These are phyloP conservation scores for Heliocidaris tuberculata DNA, from an alignment of 35 echinoderm and acorn worm genomes.

Conservation along the genomic window DNA sequence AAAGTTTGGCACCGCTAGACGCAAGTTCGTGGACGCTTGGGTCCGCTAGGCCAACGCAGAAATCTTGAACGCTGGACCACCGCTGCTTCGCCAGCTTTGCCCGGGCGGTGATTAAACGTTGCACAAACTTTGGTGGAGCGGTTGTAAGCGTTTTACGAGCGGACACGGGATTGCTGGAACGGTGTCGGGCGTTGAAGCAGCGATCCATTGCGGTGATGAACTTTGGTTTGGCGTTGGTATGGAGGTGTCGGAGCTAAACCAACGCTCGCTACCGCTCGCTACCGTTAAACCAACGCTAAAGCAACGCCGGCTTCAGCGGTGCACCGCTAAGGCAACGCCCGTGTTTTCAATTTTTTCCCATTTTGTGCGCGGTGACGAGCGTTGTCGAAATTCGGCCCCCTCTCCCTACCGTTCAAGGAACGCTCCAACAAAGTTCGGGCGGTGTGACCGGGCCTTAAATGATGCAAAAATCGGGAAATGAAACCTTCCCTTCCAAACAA, in stretches of 20 bases:
- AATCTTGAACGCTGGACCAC: constrained; percentile 23
- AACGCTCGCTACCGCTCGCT: constrained; percentile 32
- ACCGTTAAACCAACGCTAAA: constrained; percentile 45
- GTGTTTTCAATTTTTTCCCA: background rate
- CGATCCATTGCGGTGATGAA: constrained; percentile 37
- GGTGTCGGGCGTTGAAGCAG: constrained; percentile 24
- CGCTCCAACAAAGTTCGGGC: constrained; percentile 29
- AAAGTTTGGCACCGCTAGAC: constrained; percentile 31
- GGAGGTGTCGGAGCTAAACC: background rate
- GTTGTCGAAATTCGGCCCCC: constrained; percentile 23
- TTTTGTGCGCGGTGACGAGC: constrained; percentile 37
- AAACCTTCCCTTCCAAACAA: too few species aligned
- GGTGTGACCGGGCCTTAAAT: background rate
- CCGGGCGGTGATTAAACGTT: constrained; percentile 36
- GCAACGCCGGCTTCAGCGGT: constrained; percentile 36
- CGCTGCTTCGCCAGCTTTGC: constrained; percentile 20
- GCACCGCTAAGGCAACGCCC: constrained; percentile 10
- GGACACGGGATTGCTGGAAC: constrained; percentile 27
- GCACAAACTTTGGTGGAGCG: constrained; percentile 36
- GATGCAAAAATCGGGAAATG: too few species aligned
- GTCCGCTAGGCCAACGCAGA: constrained; percentile 27
- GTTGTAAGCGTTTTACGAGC: constrained; percentile 37
- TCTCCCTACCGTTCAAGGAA: constrained; percentile 20
- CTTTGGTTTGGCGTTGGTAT: constrained; percentile 35
- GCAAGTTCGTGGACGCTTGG: constrained; percentile 5